These are phyloP conservation scores for Megastigmus dorsalis DNA, from an alignment of 2,888 invertebrate genomes.

Conservation along the genomic window DNA sequence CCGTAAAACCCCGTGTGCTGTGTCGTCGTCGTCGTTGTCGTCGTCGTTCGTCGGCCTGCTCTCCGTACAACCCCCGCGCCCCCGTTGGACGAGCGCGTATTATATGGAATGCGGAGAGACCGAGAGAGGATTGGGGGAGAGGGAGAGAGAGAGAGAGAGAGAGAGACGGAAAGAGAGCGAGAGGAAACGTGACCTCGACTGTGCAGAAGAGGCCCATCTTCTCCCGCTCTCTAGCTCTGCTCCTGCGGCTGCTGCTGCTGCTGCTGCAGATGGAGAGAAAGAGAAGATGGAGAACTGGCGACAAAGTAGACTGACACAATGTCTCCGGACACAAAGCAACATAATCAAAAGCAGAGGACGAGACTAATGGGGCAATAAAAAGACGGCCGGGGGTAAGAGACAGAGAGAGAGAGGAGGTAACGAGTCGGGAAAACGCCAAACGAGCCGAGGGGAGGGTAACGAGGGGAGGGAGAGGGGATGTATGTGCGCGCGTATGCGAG, in stretches of 20 bases:
- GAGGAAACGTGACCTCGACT: constrained; percentile 45
- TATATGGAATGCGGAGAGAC: constrained; percentile 17
- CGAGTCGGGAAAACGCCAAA: constrained; percentile 37
- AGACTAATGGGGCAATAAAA: constrained; percentile 53
- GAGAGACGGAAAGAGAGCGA: constrained; percentile 28
- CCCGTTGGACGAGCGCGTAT: constrained; percentile 30
- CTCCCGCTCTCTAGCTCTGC: too few species aligned
- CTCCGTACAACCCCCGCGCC: constrained; percentile 52
- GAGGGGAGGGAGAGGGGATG: constrained; percentile 17
- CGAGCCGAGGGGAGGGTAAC: constrained; percentile 4
- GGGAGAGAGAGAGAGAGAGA: constrained; percentile 29
- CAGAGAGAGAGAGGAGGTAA: constrained; percentile 15
- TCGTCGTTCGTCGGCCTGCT: too few species aligned
- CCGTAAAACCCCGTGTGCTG: constrained; percentile 62
- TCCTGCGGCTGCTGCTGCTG: too few species aligned
- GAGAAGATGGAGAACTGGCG: constrained; percentile 44
- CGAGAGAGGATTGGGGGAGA: constrained; percentile 24
- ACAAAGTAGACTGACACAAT: constrained; percentile 43
- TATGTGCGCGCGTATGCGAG: too few species aligned
- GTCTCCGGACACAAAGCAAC: constrained; percentile 45
- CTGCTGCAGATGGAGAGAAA: constrained; percentile 24
- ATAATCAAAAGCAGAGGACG: constrained; percentile 51
- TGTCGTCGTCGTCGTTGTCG: too few species aligned
- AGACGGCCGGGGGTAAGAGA: not conserved
- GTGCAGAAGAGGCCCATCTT: constrained; percentile 42